These are phyloP conservation scores for Tadarida brasiliensis DNA, from an alignment of 2,797 vertebrate species.

Conservation along the genomic window DNA sequence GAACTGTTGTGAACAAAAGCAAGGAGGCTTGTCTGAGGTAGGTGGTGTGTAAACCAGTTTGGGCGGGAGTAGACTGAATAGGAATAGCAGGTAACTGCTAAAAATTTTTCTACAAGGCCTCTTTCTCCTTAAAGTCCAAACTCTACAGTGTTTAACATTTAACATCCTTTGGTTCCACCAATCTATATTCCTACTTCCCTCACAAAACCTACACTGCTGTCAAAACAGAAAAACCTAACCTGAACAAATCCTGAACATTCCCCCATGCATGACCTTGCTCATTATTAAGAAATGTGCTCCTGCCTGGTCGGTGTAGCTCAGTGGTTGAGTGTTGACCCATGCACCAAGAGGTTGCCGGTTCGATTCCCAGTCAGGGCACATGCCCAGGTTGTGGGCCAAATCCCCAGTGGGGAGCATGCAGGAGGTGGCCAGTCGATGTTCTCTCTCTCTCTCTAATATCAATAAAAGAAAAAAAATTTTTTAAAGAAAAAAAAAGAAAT, in stretches of 20 bases:
- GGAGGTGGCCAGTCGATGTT: too few relatives aligned
- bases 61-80: background rate
- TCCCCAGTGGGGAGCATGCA: too few relatives aligned
- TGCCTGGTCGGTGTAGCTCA: too few relatives aligned
- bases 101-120: background rate
- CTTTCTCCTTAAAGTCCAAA: slow-evolving; percentile 5
- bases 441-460: too few relatives aligned
- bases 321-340: too few relatives aligned
- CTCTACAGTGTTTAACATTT: background rate
- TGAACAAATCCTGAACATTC: background rate
- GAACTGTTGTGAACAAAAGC: slow-evolving; percentile 28
- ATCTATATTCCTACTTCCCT: background rate
- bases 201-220: background rate
- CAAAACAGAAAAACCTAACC: slow-evolving; percentile 28
- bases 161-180: background rate
- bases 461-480: too few relatives aligned
- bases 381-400: too few relatives aligned
- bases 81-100: background rate
- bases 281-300: background rate
- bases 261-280: background rate
- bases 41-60: background rate
- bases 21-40: background rate
- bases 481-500: background rate
- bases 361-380: too few relatives aligned
- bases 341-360: too few relatives aligned